Conservation (phyloP, 2,113 vertebrate species). For the Larimichthys polyactis region DNA sequence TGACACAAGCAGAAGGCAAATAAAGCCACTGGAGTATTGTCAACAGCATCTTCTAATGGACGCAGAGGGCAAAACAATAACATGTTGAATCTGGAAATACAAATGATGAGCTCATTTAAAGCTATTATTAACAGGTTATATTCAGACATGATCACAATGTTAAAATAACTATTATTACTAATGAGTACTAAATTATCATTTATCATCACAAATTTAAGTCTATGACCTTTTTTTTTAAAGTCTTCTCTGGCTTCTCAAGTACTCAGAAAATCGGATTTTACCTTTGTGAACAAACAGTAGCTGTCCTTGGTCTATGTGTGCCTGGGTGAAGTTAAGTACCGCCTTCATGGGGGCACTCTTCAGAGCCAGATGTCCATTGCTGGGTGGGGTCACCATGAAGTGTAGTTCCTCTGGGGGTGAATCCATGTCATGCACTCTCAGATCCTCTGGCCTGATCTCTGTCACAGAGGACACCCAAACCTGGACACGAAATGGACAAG, state of each 20-base stretch:
- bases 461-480: slow-evolving; percentile 91
- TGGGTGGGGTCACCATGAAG: slow-evolving; percentile 89
- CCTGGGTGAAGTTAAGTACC: slow-evolving; percentile 91
- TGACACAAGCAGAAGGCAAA: neutral
- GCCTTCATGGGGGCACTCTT: slow-evolving; percentile 84
- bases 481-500: slow-evolving; percentile 68
- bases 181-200: no score
- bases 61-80: slow-evolving; percentile 21
- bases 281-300: slow-evolving; percentile 91
- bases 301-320: slow-evolving; percentile 86
- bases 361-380: slow-evolving; percentile 89
- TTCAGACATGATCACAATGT: neutral
- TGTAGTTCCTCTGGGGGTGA: slow-evolving; percentile 83
- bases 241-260: neutral
- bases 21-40: neutral
- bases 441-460: slow-evolving; percentile 85
- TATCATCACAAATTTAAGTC: no score
- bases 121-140: neutral
- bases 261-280: slow-evolving; percentile 62
- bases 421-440: slow-evolving; percentile 88
- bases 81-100: neutral
- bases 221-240: no score
- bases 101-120: neutral
- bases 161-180: neutral
- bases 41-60: slow-evolving; percentile 54